A percentile compares a stretch with the other conserved stretches of the same genome.
phyloP scores from a whole-genome alignment of 1,140 invertebrate genomes.

The Aphaenogaster floridana region DNA sequence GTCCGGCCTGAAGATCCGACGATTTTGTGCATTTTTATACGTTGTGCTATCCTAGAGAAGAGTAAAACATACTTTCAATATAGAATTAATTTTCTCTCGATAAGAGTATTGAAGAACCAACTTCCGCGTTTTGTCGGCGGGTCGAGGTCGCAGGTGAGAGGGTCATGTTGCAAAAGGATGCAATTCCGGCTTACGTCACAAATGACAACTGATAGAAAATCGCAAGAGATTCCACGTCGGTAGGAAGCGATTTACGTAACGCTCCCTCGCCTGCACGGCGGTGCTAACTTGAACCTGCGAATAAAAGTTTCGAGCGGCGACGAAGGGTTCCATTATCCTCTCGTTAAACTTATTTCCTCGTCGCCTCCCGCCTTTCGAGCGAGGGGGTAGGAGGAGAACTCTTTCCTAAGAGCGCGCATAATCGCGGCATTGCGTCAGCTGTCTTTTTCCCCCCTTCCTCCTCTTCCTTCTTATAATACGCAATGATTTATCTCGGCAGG shows the following conservation, averaged over 20 bases:
- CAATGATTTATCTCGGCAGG: conserved; percentile 47
- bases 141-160: background rate
- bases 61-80: background rate
- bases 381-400: background rate
- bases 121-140: background rate
- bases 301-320: conserved; percentile 58
- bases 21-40: background rate
- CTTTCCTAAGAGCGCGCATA: conserved; percentile 42
- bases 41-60: background rate
- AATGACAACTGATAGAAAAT: conserved; percentile 48
- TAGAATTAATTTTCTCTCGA: background rate
- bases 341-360: conserved; percentile 63
- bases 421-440: conserved; percentile 47
- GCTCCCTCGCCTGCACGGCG: conserved; percentile 2
- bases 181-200: conserved; percentile 29
- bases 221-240: conserved; percentile 2
- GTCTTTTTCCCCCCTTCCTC: background rate
- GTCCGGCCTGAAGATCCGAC: no score
- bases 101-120: background rate
- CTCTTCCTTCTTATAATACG: background rate
- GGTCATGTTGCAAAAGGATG: background rate
- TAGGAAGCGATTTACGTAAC: conserved; percentile 36
- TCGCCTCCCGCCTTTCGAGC: conserved; percentile 12
- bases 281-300: conserved; percentile 24
- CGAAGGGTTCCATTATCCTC: conserved; percentile 60